Percentiles rank a stretch among this genome's conserved stretches.
These are phyloP conservation scores for Synchiropus splendidus DNA, from an alignment of 2,113 vertebrate species.

Conservation along the genomic window DNA sequence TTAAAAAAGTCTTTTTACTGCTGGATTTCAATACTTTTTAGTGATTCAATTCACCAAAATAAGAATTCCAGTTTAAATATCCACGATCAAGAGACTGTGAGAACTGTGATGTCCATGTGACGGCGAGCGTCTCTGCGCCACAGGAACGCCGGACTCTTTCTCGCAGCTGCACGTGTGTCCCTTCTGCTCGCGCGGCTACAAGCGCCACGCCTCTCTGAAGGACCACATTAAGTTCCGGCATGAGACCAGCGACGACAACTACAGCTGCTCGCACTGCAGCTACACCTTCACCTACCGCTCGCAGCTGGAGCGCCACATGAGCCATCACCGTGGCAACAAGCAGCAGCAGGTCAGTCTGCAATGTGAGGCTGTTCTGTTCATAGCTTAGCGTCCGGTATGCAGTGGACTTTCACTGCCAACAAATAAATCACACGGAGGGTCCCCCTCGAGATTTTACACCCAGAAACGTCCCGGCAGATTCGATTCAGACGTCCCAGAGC, in stretches of 20 bases:
- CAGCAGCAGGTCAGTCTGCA: conserved; percentile 78
- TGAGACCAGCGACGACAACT: conserved; percentile 94
- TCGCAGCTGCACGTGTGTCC: conserved; percentile 90
- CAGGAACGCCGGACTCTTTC: conserved; percentile 87
- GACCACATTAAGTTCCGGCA: conserved; percentile 97
- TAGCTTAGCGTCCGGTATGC: too few relatives aligned
- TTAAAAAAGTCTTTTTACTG: too few relatives aligned
- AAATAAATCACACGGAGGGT: too few relatives aligned
- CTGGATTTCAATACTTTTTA: too few relatives aligned
- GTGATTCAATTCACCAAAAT: too few relatives aligned
- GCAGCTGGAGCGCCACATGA: conserved; percentile 96
- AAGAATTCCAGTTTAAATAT: too few relatives aligned
- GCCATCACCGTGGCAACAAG: conserved; percentile 82
- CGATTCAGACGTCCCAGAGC: too few relatives aligned
- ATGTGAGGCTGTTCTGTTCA: too few relatives aligned
- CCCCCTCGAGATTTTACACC: too few relatives aligned
- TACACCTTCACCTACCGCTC: conserved; percentile 95
- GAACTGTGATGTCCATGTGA: background rate
- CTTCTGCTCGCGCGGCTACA: conserved; percentile 93
- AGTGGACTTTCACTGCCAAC: too few relatives aligned
- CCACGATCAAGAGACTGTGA: too few relatives aligned
- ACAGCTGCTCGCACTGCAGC: conserved; percentile 93
- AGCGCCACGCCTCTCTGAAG: conserved; percentile 92
- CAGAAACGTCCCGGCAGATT: too few relatives aligned
- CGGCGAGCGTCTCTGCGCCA: background rate